Evolutionary conservation across 2,888 invertebrate species (phyloP), one percentile per base, ranked within the genome.

Genomic region (Seira sanloemensis): DNA sequence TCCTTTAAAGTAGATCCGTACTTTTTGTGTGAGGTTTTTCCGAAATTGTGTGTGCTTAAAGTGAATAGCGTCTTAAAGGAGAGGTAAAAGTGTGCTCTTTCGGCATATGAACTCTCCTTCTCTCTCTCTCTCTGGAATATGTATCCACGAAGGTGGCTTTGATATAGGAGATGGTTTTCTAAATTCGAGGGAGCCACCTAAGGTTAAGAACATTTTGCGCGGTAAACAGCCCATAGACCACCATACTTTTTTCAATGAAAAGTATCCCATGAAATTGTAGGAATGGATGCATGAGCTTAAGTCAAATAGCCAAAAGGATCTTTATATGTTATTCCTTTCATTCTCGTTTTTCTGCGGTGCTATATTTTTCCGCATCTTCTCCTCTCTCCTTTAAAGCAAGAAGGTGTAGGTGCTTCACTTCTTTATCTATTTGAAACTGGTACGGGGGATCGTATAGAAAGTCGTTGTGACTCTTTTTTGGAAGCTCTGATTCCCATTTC

Each of bases 401-500:
- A 72, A 50, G 37, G 46, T 71, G 16, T 78, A 67, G 69, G 54
- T 58, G 72, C 79, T 69, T n/a, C n/a, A 84, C 75, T 80, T 84
- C 79, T 78, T 79, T 84, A 84, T 84, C 84, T 79, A 84, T 84
- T 84, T 84, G 79, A 66, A n/a, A n/a, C 58, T 58, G 18, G 58
- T 58, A 58, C 7, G 46, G 37, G 76, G 79, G 76, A 76, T 76
- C 79, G n/a, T n/a, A 84, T 74, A 84, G 72, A 71, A 76, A 79
- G 79, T 78, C 73, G 78, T 79, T 71, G 84, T 66, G 79, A 84
- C 75, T 84, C 84, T 79, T 76, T 80, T 79, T 84, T 72, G 73
- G n/a, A n/a, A 84, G 79, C 84, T 80, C 76, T 80, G 84, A 84
- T 84, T 84, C 84, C 79, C 84, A 84, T 84, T 84, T 84, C 84